phyloP scores from a whole-genome alignment of 2,888 invertebrate species.

The Eristalinus aeneus region DNA sequence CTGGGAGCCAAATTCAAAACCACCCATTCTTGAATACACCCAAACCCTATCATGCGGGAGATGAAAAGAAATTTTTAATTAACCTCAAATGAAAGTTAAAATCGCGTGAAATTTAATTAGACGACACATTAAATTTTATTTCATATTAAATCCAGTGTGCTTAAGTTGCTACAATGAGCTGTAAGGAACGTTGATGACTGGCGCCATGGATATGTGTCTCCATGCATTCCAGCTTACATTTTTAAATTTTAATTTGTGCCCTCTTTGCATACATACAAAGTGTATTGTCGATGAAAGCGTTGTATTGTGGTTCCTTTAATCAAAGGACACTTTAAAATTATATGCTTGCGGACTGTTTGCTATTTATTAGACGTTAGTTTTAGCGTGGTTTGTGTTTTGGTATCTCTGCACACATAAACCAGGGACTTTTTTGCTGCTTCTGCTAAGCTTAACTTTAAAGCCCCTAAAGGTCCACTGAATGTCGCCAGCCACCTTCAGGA shows the following conservation, averaged over 20 bases:
- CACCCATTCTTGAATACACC: slow-evolving; percentile 5
- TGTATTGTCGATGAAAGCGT: not conserved
- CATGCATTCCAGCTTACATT: not conserved
- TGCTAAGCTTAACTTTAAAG: slow-evolving; percentile 18
- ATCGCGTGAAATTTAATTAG: slow-evolving; percentile 56
- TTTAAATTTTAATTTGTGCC: not conserved
- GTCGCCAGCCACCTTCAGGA: not conserved
- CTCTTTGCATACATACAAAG: not conserved
- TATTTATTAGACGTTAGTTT: not conserved
- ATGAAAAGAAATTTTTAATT: slow-evolving; percentile 54
- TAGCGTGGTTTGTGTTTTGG: not conserved
- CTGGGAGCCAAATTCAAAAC: not conserved
- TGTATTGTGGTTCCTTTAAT: not conserved
- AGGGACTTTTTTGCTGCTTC: not conserved
- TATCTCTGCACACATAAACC: not conserved
- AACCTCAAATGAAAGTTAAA: slow-evolving; percentile 48
- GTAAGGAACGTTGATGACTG: not conserved
- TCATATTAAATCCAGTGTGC: slow-evolving; percentile 43
- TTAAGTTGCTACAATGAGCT: not conserved
- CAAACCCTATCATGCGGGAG: slow-evolving; percentile 9
- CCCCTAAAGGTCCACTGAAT: not conserved
- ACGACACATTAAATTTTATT: slow-evolving; percentile 57
- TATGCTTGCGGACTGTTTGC: not conserved
- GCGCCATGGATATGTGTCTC: not conserved
- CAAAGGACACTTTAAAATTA: slow-evolving; percentile 11